Evolutionary conservation across 2,888 invertebrate species (phyloP).

Genomic region (Dynastes hyllus): DNA sequence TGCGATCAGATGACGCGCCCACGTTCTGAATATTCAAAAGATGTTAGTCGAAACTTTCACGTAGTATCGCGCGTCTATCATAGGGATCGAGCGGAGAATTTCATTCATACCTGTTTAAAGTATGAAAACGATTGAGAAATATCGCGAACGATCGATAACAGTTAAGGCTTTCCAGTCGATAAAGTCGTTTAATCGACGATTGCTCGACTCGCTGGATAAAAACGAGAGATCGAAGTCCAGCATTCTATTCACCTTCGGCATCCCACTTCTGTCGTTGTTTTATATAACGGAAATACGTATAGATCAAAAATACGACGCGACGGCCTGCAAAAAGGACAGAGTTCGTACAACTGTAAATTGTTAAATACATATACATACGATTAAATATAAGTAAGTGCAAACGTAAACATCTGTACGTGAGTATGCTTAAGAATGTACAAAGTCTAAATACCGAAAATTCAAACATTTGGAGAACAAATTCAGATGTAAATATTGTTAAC

Average conservation of each 20-base stretch:
- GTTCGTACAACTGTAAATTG: too few species aligned
- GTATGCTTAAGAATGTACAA: too few species aligned
- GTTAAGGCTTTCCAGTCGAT: conserved; percentile 15
- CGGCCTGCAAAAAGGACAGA: not conserved
- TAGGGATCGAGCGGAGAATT: not conserved
- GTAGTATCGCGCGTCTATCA: not conserved
- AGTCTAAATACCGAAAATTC: too few species aligned
- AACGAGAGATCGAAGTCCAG: not conserved
- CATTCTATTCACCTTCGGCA: not conserved
- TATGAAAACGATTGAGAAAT: conserved; percentile 10
- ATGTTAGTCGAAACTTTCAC: conserved; percentile 1
- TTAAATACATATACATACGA: too few species aligned
- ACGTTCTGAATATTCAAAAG: conserved; percentile 26
- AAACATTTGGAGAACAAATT: too few species aligned
- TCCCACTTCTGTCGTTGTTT: not conserved
- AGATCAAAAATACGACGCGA: not conserved
- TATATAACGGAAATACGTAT: conserved; percentile 1
- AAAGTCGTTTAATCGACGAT: conserved; percentile 28
- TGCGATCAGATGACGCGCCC: conserved; percentile 12
- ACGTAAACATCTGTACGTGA: too few species aligned
- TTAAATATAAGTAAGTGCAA: too few species aligned
- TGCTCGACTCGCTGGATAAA: conserved; percentile 4
- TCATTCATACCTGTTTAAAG: not conserved
- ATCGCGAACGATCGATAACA: conserved; percentile 4
- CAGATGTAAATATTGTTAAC: too few species aligned